A percentile compares a stretch with the other conserved stretches of the same genome.
phyloP scores from a whole-genome alignment of 2,888 invertebrate species.

The Coelopa pilipes region DNA sequence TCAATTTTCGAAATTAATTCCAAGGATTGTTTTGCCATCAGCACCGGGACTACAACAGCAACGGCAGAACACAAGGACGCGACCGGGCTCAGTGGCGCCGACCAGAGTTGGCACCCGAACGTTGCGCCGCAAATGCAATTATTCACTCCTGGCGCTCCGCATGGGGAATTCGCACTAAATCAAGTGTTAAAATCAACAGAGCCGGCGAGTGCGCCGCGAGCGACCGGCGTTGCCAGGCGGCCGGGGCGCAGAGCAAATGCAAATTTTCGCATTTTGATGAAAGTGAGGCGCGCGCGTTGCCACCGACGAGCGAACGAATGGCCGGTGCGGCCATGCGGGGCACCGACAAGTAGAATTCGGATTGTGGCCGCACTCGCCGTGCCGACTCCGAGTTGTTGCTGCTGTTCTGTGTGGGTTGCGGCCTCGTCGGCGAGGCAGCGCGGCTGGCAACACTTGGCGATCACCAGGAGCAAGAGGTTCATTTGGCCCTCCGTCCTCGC shows the following conservation, averaged over 20 bases:
- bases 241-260: slow-evolving; percentile 4
- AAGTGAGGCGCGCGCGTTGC: background rate
- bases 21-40: background rate
- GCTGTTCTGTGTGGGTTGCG: too few species aligned
- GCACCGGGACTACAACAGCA: background rate
- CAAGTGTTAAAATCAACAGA: slow-evolving; percentile 19
- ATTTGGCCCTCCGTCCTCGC: too few species aligned
- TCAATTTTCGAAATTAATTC: slow-evolving; percentile 16
- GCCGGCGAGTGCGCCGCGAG: background rate
- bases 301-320: too few species aligned
- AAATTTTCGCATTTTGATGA: slow-evolving; percentile 26
- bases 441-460: too few species aligned
- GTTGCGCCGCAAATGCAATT: slow-evolving; percentile 21
- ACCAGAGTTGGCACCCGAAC: background rate
- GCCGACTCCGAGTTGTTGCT: too few species aligned
- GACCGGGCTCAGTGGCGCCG: too few species aligned
- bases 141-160: background rate
- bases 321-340: too few species aligned
- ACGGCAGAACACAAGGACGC: background rate
- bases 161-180: slow-evolving; percentile 16
- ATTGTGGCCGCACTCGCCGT: too few species aligned
- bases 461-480: too few species aligned
- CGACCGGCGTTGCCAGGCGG: background rate
- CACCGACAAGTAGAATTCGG: too few species aligned
- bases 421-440: too few species aligned